Evolutionary conservation across 2,797 vertebrate genomes (phyloP), one percentile per base, ranked within the genome.

Genomic region (Sylvilagus floridanus): DNA sequence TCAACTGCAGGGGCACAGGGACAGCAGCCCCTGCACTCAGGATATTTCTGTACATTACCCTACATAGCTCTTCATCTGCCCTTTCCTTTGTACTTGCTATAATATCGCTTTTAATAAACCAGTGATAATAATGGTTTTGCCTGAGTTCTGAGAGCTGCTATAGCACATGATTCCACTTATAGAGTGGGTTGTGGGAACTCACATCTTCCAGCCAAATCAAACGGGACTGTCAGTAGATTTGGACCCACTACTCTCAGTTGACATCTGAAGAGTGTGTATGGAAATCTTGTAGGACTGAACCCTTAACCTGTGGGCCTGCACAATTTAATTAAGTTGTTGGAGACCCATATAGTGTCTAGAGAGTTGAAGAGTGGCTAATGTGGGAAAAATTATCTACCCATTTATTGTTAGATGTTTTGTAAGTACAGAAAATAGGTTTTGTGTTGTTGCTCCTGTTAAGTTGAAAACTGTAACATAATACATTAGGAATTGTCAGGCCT

Each of bases 1-100:
- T 4, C 1, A 7, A 16, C 7, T 7, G 3, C 35, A 52, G 22
- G 4, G 63, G 11, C 2, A 30, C 3, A n/a, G 57, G 26, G 21
- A 52, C 17, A 52, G 57, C 21, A 37, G 19, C 4, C 47, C 3
- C 37, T 54, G n/a, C 32, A 5, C 26, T 91, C 42, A 30, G 22
- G 4, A n/a, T 3, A 0, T 30, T 54, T 16, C 42, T 75, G 19
- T 24, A 54, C 24, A 8, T 75, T 5, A 17, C 24, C 16, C 11
- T 10, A 4, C 28, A 11, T 63, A 30, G 0, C 5, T 91, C 13
- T 30, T n/a, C 32, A 37, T 65, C 19, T 65, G 60, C 1, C 0
- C 28, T 73, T 75, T 72, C 13, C 60, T 62, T 63, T 72, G 35
- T 16, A 12, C 50, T 14, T 3, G 76, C 9, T 47, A 73, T 12